phyloP scores from a whole-genome alignment of 2,113 vertebrate species.

The Dermatemys mawii region DNA sequence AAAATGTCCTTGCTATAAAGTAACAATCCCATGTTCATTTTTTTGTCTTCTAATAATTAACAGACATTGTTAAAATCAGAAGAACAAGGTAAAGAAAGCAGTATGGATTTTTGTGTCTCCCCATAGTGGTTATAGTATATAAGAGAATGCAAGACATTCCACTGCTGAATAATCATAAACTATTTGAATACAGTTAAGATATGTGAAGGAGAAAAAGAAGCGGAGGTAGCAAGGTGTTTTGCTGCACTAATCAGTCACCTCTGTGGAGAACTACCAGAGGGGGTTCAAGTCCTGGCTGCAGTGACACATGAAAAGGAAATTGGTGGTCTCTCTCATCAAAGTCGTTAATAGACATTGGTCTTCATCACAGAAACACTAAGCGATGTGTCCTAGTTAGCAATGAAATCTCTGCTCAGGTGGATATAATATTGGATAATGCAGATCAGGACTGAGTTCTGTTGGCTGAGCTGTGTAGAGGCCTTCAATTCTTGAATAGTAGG shows the following conservation, averaged over 20 bases:
- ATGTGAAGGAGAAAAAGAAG: constrained; percentile 24
- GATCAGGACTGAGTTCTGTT: not conserved
- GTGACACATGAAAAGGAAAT: not conserved
- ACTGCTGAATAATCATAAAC: constrained; percentile 51
- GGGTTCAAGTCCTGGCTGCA: constrained; percentile 4
- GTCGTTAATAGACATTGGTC: not conserved
- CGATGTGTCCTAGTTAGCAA: fast-evolving
- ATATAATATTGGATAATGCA: not conserved
- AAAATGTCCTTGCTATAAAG: not conserved
- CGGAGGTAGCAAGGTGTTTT: constrained; percentile 22
- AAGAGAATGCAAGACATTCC: constrained; percentile 28
- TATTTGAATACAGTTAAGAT: constrained; percentile 50
- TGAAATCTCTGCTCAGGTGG: not conserved
- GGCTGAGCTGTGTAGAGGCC: not conserved
- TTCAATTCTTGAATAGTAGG: fast-evolving
- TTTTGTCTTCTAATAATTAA: not conserved
- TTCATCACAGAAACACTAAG: not conserved
- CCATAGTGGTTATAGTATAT: not conserved
- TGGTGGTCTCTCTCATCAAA: not conserved
- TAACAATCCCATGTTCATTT: fast-evolving
- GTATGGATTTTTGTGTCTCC: constrained; percentile 10
- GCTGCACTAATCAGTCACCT: constrained; percentile 51
- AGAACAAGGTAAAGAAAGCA: constrained; percentile 4
- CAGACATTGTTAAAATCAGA: constrained; percentile 37
- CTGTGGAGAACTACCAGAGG: not conserved